phyloP scores from a whole-genome alignment of 1,140 invertebrate species.

The Drosophila nebulosa region DNA sequence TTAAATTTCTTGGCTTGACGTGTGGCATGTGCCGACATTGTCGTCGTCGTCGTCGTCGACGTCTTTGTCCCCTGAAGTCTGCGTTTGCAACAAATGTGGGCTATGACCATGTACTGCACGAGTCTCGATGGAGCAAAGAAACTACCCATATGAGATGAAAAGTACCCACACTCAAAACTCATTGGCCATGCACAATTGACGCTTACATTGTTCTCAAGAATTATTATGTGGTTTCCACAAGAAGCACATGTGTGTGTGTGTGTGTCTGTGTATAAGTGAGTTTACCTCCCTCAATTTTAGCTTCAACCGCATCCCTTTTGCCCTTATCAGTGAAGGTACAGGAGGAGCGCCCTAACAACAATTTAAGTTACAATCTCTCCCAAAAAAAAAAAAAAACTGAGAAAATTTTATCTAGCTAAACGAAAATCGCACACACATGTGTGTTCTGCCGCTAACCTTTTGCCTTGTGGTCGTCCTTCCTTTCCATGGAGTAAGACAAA shows the following conservation, averaged over 20 bases:
- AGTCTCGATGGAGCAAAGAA: constrained; percentile 39
- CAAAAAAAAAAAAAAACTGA: constrained; percentile 31
- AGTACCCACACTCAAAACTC: constrained; percentile 14
- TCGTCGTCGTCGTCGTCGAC: constrained; percentile 19
- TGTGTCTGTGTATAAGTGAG: not conserved
- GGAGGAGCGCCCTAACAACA: constrained; percentile 17
- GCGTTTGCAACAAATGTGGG: constrained; percentile 58
- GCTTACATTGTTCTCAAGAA: constrained; percentile 75
- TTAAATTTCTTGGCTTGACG: constrained; percentile 76
- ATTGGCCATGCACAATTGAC: constrained; percentile 74
- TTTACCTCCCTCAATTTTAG: not conserved
- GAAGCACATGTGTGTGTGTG: constrained; percentile 29
- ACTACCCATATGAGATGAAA: constrained; percentile 50
- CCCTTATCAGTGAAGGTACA: constrained; percentile 60
- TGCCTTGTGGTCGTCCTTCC: constrained; percentile 45
- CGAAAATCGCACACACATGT: constrained; percentile 44
- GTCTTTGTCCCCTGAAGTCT: constrained; percentile 64
- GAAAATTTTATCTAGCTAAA: constrained; percentile 51
- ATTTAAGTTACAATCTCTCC: constrained; percentile 46
- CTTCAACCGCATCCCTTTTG: not conserved
- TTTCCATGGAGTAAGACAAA: constrained; percentile 54
- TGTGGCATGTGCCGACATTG: constrained; percentile 68
- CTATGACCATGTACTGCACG: constrained; percentile 4
- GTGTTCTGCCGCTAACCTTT: constrained; percentile 20
- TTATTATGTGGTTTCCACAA: constrained; percentile 73